Percentiles rank a stretch among this genome's conserved stretches.
Conservation (phyloP, 2,113 vertebrate genomes). For the Capricornis sumatraensis region DNA sequence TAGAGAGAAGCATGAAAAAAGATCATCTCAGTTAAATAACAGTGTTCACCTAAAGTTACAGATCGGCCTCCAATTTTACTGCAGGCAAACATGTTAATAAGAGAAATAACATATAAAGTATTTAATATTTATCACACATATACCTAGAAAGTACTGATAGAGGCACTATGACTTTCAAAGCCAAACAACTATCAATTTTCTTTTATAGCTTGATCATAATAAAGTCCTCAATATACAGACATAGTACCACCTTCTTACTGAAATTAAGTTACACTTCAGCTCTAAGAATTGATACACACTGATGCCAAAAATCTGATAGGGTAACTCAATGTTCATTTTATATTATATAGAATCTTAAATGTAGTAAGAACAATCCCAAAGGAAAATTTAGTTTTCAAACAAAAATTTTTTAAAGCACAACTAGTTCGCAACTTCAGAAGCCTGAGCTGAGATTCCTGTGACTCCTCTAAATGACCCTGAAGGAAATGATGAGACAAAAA, state of each 20-base stretch:
- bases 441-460: not conserved
- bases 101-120: constrained; percentile 64
- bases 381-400: constrained; percentile 16
- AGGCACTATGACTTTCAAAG: constrained; percentile 60
- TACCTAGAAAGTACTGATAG: constrained; percentile 60
- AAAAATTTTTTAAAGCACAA: constrained; percentile 3
- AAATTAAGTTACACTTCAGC: constrained; percentile 65
- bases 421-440: not conserved
- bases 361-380: not conserved
- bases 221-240: constrained; percentile 63
- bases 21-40: constrained; percentile 36
- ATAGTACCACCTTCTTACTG: constrained; percentile 57
- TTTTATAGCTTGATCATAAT: constrained; percentile 56
- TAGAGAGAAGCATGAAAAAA: constrained; percentile 50
- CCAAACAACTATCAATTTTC: constrained; percentile 60
- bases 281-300: constrained; percentile 29
- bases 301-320: not conserved
- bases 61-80: constrained; percentile 55
- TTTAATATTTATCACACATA: constrained; percentile 71
- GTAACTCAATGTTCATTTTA: not conserved
- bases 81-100: constrained; percentile 62
- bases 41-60: constrained; percentile 52
- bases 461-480: not conserved
- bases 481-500: not conserved
- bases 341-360: not conserved